Evolutionary conservation across 2,113 vertebrate species (phyloP).

Genomic region (Pteronura brasiliensis): DNA sequence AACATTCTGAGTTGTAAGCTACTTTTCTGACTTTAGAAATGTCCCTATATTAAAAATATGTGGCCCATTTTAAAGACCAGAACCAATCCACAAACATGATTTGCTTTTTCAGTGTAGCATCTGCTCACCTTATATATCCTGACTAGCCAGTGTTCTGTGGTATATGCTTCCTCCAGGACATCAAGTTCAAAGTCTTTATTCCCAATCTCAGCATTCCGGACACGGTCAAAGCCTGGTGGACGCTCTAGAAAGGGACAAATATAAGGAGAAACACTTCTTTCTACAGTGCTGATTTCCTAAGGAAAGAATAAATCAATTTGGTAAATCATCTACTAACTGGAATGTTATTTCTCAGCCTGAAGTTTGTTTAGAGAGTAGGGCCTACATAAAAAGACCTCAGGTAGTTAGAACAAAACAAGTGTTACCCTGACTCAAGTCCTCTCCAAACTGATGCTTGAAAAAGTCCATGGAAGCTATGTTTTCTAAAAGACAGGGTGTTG

Average conservation of each 20-base stretch:
- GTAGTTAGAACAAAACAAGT: not conserved
- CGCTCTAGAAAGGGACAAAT: conserved; percentile 85
- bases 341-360: not conserved
- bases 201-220: conserved; percentile 97
- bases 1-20: not conserved
- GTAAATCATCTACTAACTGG: not conserved
- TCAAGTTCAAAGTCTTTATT: conserved; percentile 99
- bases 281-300: not conserved
- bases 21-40: not conserved
- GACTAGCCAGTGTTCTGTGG: conserved; percentile 98
- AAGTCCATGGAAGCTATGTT: not conserved
- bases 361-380: not conserved
- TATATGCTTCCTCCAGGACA: conserved; percentile 97
- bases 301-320: not conserved
- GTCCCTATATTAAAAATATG: not conserved
- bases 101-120: not conserved
- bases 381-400: not conserved
- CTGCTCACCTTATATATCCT: conserved; percentile 97
- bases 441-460: not conserved
- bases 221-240: conserved; percentile 97
- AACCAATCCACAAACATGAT: not conserved
- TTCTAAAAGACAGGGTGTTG: not conserved
- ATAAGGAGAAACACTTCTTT: not conserved
- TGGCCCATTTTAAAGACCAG: not conserved
- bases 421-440: not conserved